These are phyloP conservation scores for Ursus arctos DNA, from an alignment of 2,113 vertebrate genomes.

Conservation along the genomic window DNA sequence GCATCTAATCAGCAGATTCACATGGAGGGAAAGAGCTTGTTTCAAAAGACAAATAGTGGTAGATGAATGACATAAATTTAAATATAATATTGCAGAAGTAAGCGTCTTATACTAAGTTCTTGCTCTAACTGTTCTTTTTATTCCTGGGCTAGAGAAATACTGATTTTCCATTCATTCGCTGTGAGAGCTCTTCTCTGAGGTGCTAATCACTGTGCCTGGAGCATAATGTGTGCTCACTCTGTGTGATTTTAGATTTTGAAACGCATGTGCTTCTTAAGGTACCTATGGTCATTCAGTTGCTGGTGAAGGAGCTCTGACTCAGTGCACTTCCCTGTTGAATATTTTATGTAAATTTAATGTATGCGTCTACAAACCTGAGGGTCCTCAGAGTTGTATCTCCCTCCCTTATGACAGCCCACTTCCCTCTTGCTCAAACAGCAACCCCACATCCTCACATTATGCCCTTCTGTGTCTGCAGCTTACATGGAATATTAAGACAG, in stretches of 20 bases:
- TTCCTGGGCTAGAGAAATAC: neutral
- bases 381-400: no score
- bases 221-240: no score
- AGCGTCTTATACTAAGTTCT: neutral
- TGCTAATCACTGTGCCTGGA: no score
- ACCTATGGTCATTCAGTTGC: no score
- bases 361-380: neutral
- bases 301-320: neutral
- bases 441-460: neutral
- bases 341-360: neutral
- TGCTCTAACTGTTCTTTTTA: neutral
- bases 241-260: neutral
- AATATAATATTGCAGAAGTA: neutral
- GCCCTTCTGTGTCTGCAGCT: neutral
- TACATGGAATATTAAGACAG: neutral
- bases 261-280: neutral
- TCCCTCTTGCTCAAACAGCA: neutral
- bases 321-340: neutral
- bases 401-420: neutral
- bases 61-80: neutral
- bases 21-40: neutral
- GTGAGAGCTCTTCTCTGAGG: neutral
- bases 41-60: neutral
- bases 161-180: neutral
- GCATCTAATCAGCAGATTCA: neutral